Conservation (phyloP, 2,113 vertebrate species). For the Phocoena sinus region DNA sequence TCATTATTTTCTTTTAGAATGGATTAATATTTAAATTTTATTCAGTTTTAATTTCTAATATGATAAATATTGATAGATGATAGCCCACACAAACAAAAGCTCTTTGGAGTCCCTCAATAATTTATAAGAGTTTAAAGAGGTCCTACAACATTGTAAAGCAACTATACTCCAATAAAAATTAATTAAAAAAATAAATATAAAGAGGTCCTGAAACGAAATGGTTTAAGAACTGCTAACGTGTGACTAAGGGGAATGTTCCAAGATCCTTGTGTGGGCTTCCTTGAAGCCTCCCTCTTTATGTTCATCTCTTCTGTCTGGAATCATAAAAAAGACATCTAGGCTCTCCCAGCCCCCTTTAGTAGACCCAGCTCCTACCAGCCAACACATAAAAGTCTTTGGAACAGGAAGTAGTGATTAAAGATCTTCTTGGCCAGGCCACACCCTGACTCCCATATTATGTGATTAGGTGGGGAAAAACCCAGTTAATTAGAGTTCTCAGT, state of each 20-base stretch:
- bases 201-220: not conserved
- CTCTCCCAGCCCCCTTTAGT: not conserved
- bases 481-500: not conserved
- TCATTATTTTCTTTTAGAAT: slow-evolving; percentile 24
- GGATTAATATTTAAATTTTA: not conserved
- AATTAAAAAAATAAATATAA: not conserved
- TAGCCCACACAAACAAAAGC: too few species aligned
- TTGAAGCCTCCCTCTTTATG: not conserved
- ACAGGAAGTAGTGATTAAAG: not conserved
- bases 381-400: not conserved
- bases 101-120: too few species aligned
- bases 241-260: not conserved
- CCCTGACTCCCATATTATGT: not conserved
- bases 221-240: not conserved
- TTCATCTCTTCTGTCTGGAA: not conserved
- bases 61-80: too few species aligned
- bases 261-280: not conserved
- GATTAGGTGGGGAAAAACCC: not conserved
- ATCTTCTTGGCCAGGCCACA: not conserved
- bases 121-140: too few species aligned
- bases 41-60: not conserved
- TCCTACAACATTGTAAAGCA: too few species aligned
- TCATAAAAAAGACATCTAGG: not conserved
- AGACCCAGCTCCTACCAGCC: not conserved
- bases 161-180: too few species aligned